Evolutionary conservation across 1,140 invertebrate genomes (phyloP).

Genomic region (Drosophila murphyi): DNA sequence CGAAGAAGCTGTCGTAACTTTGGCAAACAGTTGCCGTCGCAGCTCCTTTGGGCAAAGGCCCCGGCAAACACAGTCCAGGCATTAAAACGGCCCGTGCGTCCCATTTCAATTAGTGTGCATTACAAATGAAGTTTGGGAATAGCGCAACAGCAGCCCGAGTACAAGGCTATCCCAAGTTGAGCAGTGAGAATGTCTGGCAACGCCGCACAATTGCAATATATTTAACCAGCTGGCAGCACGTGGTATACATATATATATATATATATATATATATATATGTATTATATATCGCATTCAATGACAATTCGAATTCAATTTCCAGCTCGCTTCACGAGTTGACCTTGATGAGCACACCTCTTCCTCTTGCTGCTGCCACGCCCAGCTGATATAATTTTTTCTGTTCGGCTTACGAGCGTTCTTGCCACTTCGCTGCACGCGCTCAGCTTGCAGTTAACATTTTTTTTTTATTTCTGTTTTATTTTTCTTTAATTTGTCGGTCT

Average conservation of each 20-base stretch:
- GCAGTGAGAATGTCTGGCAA: conserved; percentile 26
- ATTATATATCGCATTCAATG: neutral
- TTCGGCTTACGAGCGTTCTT: conserved; percentile 42
- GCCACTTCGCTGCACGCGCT: conserved; percentile 54
- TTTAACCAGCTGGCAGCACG: conserved; percentile 29
- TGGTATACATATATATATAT: neutral
- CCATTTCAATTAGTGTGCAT: conserved; percentile 83
- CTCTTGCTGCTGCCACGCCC: conserved; percentile 20
- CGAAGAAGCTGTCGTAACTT: neutral
- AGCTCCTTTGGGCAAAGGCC: conserved; percentile 21
- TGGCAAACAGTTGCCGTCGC: neutral
- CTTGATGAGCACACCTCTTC: conserved; percentile 28
- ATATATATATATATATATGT: neutral
- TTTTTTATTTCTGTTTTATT: conserved; percentile 15
- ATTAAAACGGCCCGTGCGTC: conserved; percentile 77
- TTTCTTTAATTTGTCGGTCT: conserved; percentile 19
- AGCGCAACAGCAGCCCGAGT: conserved; percentile 34
- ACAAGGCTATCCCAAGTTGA: conserved; percentile 4
- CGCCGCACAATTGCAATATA: conserved; percentile 35
- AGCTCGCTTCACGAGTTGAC: conserved; percentile 41
- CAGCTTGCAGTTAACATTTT: conserved; percentile 31
- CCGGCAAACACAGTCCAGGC: conserved; percentile 42
- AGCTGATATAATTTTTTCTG: conserved; percentile 1
- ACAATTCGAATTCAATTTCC: conserved; percentile 64
- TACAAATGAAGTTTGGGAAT: conserved; percentile 83